phyloP scores from a whole-genome alignment of 1,140 invertebrate species.

The Drosophila gunungcola region DNA sequence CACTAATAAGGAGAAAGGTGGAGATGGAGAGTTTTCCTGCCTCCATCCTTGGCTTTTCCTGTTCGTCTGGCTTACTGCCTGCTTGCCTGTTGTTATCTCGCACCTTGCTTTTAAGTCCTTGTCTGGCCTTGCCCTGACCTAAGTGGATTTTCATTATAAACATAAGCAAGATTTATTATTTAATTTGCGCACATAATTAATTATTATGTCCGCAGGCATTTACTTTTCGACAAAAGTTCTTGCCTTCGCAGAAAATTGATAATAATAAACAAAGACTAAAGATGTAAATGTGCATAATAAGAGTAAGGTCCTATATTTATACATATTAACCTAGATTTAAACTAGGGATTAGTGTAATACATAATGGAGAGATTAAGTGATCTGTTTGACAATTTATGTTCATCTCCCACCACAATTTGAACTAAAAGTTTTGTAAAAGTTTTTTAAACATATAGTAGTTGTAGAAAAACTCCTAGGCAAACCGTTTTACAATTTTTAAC shows the following conservation, averaged over 20 bases:
- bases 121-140: constrained; percentile 19
- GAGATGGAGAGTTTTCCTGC: not conserved
- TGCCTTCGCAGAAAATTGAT: not conserved
- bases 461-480: too few species aligned
- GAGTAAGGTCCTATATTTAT: too few species aligned
- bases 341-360: too few species aligned
- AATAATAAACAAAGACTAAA: not conserved
- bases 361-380: too few species aligned
- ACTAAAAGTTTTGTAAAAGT: too few species aligned
- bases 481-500: too few species aligned
- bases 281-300: not conserved
- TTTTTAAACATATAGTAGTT: too few species aligned
- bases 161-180: constrained; percentile 65
- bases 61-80: constrained; percentile 17
- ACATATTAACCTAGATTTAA: not conserved
- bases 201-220: constrained; percentile 16
- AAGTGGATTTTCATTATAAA: constrained; percentile 69
- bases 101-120: constrained; percentile 6
- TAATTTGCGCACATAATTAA: constrained; percentile 40
- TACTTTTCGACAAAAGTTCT: constrained; percentile 27
- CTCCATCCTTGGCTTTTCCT: constrained; percentile 14
- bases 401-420: too few species aligned
- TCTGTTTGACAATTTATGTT: too few species aligned
- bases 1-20: not conserved
- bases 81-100: constrained; percentile 35